A percentile compares a stretch with the other conserved stretches of the same genome.
phyloP scores from a whole-genome alignment of 1,140 invertebrate genomes.

The Pseudobourletiella spinata region DNA sequence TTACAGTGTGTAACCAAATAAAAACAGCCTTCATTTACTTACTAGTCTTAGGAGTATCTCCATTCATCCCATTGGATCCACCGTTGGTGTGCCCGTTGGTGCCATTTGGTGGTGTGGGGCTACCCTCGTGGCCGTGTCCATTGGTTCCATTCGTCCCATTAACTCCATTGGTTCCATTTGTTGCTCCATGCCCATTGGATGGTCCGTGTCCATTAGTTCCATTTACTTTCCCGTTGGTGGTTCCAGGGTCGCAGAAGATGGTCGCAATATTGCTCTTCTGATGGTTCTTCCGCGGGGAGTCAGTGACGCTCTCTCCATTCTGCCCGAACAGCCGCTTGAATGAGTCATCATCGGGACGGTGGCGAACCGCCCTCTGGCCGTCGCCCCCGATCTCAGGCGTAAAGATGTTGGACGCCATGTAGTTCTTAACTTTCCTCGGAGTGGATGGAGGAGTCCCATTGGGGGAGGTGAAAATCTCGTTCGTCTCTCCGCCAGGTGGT shows the following conservation, averaged over 20 bases:
- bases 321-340: conserved; percentile 47
- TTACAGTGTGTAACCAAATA: no score
- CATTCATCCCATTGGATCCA: conserved; percentile 2
- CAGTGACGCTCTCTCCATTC: conserved; percentile 40
- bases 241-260: conserved; percentile 41
- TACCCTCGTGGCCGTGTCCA: conserved; percentile 44
- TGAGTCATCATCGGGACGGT: conserved; percentile 48
- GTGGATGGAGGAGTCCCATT: conserved; percentile 43
- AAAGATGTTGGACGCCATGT: conserved; percentile 35
- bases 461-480: conserved; percentile 50
- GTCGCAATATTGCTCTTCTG: conserved; percentile 40
- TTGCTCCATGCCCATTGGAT: conserved; percentile 14
- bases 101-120: conserved; percentile 1
- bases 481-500: conserved; percentile 56
- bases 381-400: conserved; percentile 18
- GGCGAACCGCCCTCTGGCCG: conserved; percentile 33
- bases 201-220: conserved; percentile 8
- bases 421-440: conserved; percentile 38
- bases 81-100: conserved; percentile 12
- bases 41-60: conserved; percentile 4
- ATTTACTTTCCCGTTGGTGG: conserved; percentile 27
- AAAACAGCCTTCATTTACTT: no score
- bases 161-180: conserved; percentile 2
- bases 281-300: conserved; percentile 39
- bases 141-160: conserved; percentile 39